Conservation (phyloP, 2,888 invertebrate species). For the Cheiracanthium punctorium region DNA sequence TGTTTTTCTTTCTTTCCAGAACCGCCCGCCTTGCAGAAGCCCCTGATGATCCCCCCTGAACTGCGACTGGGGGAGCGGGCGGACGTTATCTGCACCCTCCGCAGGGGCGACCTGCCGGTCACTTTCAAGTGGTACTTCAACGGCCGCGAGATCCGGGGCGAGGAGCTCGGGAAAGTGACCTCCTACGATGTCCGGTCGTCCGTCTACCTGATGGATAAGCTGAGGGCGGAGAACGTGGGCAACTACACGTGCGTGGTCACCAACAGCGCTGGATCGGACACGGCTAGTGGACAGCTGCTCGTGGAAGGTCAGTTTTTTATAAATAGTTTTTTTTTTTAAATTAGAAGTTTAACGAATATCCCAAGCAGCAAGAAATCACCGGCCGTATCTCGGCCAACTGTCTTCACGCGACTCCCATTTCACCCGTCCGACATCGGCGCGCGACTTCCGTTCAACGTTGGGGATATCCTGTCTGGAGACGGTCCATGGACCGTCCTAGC, state of each 20-base stretch:
- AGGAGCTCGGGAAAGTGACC: constrained; percentile 53
- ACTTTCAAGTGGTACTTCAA: constrained; percentile 64
- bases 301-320: constrained; percentile 46
- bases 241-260: constrained; percentile 58
- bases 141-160: constrained; percentile 44
- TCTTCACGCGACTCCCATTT: no score
- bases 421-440: no score
- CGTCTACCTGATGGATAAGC: constrained; percentile 61
- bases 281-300: constrained; percentile 45
- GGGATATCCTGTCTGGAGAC: no score
- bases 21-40: constrained; percentile 55
- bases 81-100: constrained; percentile 57
- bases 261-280: constrained; percentile 50
- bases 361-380: no score
- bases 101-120: constrained; percentile 50
- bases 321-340: no score
- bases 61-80: constrained; percentile 54
- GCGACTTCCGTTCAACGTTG: no score
- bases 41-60: constrained; percentile 58
- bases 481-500: no score
- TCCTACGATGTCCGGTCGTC: constrained; percentile 62
- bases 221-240: constrained; percentile 63
- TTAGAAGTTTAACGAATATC: no score
- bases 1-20: constrained; percentile 25
- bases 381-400: no score